Conservation (phyloP, 1,140 invertebrate genomes). For the Pogonognathellus flavescens region DNA sequence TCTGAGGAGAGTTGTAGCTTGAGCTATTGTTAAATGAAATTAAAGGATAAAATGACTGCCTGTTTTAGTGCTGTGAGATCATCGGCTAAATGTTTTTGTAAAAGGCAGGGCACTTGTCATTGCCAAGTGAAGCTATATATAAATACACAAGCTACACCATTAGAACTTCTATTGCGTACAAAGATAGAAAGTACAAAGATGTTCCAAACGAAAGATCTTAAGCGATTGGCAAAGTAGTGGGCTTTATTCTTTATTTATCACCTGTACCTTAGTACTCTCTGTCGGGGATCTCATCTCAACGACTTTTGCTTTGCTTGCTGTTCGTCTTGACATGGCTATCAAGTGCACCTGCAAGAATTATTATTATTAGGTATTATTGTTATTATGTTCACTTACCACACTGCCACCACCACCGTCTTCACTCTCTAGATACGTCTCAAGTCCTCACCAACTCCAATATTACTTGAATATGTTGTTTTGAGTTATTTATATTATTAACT, state of each 20-base stretch:
- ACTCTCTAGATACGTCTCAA: not conserved
- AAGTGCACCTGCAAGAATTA: constrained; percentile 48
- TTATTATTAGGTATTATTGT: constrained; percentile 50
- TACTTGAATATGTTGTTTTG: not conserved
- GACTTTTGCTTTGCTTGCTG: constrained; percentile 14
- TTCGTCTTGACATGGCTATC: constrained; percentile 31
- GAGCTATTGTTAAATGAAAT: constrained; percentile 23
- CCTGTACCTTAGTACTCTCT: constrained; percentile 29
- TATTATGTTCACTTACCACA: constrained; percentile 26
- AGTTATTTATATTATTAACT: constrained; percentile 20
- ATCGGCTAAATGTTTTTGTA: constrained; percentile 27
- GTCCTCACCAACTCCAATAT: not conserved
- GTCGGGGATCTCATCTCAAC: constrained; percentile 39
- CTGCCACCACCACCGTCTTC: not conserved
- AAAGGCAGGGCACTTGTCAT: constrained; percentile 30
- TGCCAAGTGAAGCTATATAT: not conserved
- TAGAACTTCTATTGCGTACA: constrained; percentile 2
- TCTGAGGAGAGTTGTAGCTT: not conserved
- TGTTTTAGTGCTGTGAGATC: constrained; percentile 38
- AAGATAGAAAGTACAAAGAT: not conserved
- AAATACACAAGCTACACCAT: not conserved
- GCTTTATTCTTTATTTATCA: constrained; percentile 49
- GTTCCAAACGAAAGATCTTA: constrained; percentile 8
- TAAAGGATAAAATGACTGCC: constrained; percentile 31
- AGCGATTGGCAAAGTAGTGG: constrained; percentile 49